Evolutionary conservation across 2,888 invertebrate species (phyloP).

Genomic region (Lamellibrachia satsuma): DNA sequence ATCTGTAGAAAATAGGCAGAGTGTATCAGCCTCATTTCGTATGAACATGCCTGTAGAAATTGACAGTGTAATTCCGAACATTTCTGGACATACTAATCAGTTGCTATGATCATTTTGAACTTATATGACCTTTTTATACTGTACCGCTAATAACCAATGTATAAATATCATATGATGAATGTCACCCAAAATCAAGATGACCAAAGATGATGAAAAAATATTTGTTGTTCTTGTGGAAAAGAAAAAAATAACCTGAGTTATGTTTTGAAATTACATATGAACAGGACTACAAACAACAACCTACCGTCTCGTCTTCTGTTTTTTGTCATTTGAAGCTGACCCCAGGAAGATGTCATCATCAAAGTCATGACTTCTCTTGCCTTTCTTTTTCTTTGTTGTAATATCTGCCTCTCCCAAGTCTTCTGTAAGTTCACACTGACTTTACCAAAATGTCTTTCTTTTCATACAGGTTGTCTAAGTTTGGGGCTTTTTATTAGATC

Average conservation of each 20-base stretch:
- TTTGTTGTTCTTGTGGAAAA: too few relatives aligned
- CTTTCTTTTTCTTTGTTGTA: neutral
- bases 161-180: too few relatives aligned
- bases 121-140: too few relatives aligned
- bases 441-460: neutral
- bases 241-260: neutral
- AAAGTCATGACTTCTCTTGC: conserved; percentile 17
- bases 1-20: too few relatives aligned
- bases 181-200: too few relatives aligned
- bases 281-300: neutral
- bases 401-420: conserved; percentile 19
- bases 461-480: neutral
- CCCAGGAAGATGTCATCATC: conserved; percentile 18
- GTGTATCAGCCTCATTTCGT: too few relatives aligned
- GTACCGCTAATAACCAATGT: too few relatives aligned
- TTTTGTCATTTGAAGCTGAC: neutral
- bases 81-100: too few relatives aligned
- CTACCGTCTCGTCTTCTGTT: neutral
- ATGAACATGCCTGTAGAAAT: too few relatives aligned
- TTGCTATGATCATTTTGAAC: too few relatives aligned
- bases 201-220: too few relatives aligned
- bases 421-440: neutral
- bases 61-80: too few relatives aligned
- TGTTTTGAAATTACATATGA: neutral
- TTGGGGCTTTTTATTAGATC: neutral